Percentiles rank a stretch among this genome's conserved stretches.
These are phyloP conservation scores for Halichoerus grypus DNA, from an alignment of 2,113 vertebrate species.

Conservation along the genomic window DNA sequence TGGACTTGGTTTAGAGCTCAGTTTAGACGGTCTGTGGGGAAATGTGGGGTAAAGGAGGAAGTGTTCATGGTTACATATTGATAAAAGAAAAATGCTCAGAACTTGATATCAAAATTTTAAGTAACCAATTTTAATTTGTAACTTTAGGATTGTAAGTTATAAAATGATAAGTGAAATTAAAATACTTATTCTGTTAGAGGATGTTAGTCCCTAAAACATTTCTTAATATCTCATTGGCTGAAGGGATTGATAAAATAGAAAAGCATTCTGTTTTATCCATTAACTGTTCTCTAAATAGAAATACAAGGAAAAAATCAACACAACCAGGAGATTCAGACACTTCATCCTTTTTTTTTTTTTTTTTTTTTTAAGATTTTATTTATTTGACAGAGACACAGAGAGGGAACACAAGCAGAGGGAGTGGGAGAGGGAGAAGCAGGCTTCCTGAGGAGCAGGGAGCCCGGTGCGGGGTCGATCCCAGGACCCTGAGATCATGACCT, in stretches of 20 bases:
- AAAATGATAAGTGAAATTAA: conserved; percentile 32
- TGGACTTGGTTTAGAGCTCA: neutral
- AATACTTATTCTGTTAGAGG: neutral
- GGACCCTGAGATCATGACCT: no score
- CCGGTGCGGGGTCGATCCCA: no score
- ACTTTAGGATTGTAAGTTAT: neutral
- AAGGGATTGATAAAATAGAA: neutral
- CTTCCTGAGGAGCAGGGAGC: no score
- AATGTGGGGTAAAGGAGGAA: neutral
- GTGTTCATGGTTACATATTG: neutral
- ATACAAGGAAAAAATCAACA: neutral
- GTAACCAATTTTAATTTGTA: neutral
- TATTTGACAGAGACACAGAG: no score
- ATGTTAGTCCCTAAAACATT: neutral
- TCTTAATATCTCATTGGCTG: neutral
- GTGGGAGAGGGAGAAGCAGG: no score
- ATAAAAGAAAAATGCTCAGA: neutral
- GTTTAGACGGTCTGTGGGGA: neutral
- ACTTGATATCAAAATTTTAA: neutral
- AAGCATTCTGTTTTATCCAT: neutral
- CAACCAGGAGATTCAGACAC: neutral
- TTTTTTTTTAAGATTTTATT: no score
- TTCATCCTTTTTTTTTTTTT: neutral
- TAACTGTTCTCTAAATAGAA: neutral
- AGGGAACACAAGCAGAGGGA: no score